Percentiles rank a stretch among this genome's conserved stretches.
Evolutionary conservation across 1,140 invertebrate species (phyloP).

Genomic region (Plectrocnemia conspersa): DNA sequence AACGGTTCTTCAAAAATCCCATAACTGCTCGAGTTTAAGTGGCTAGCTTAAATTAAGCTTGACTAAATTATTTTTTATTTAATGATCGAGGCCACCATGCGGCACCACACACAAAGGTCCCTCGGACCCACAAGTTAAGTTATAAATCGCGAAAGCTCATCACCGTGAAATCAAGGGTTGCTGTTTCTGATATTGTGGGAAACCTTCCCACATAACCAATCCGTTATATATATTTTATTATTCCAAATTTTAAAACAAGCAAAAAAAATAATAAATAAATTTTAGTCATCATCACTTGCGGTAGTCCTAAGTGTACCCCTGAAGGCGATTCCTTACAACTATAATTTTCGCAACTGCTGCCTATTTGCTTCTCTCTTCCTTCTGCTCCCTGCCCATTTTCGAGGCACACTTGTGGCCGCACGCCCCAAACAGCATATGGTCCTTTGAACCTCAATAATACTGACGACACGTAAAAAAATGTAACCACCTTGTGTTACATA

Average conservation of each 20-base stretch:
- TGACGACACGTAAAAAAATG: slow-evolving; percentile 2
- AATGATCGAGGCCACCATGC: slow-evolving; percentile 18
- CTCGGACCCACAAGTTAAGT: slow-evolving; percentile 22
- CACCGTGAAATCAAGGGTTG: slow-evolving; percentile 14
- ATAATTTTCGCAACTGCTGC: slow-evolving; percentile 22
- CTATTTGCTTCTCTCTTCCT: slow-evolving; percentile 15
- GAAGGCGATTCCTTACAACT: slow-evolving; percentile 7
- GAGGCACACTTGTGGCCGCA: slow-evolving; percentile 24
- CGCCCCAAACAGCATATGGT: slow-evolving; percentile 22
- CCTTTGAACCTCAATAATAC: slow-evolving; percentile 23
- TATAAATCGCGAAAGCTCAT: slow-evolving; percentile 29
- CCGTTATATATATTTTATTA: too few species aligned
- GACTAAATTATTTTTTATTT: slow-evolving; percentile 24
- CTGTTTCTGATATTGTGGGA: too few species aligned
- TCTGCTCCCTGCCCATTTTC: slow-evolving; percentile 15
- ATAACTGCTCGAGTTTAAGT: slow-evolving; percentile 8
- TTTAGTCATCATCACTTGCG: slow-evolving; percentile 1
- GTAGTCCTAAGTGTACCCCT: slow-evolving; percentile 8
- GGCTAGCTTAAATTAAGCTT: slow-evolving; percentile 20
- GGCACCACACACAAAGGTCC: slow-evolving; percentile 21
- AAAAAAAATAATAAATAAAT: slow-evolving; percentile 10
- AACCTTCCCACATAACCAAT: too few species aligned
- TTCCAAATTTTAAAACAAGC: too few species aligned
- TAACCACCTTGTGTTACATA: not conserved
- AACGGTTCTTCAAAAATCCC: too few species aligned